Conservation (phyloP, 2,113 vertebrate species). For the Mesoclemmys tuberculata region DNA sequence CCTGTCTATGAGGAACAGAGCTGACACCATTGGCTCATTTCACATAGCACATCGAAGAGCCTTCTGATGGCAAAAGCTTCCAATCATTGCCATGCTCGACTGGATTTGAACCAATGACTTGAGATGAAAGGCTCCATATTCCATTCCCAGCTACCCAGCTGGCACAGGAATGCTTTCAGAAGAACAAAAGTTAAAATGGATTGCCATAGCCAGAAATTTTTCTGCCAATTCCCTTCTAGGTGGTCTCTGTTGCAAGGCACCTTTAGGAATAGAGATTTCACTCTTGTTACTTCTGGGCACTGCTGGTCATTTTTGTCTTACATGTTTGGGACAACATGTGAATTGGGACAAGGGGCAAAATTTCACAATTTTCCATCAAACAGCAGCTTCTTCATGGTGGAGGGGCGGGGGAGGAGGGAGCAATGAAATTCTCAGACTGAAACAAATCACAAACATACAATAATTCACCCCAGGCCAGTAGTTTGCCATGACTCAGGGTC, state of each 20-base stretch:
- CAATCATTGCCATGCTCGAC: not conserved
- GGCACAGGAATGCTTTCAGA: not conserved
- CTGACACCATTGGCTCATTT: not conserved
- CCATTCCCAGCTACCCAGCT: not conserved
- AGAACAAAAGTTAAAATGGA: not conserved
- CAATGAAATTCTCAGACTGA: not conserved
- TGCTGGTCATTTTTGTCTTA: not conserved
- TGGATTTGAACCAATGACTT: not conserved
- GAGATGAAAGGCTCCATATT: not conserved
- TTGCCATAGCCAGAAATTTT: not conserved
- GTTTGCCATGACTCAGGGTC: not conserved
- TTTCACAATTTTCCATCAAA: not conserved
- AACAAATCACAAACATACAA: not conserved
- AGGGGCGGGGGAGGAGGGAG: too few species aligned
- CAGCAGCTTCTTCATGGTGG: not conserved
- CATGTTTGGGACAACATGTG: not conserved
- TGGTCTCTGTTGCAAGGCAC: not conserved
- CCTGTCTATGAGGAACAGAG: not conserved
- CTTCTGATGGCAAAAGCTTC: not conserved
- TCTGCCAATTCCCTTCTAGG: not conserved
- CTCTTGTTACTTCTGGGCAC: not conserved
- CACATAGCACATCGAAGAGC: not conserved
- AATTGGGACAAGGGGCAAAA: not conserved
- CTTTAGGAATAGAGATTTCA: not conserved
- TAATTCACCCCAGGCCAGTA: not conserved